Evolutionary conservation across 2,113 vertebrate genomes (phyloP), one percentile per base, ranked within the genome.

Genomic region (Tragelaphus imberbis): DNA sequence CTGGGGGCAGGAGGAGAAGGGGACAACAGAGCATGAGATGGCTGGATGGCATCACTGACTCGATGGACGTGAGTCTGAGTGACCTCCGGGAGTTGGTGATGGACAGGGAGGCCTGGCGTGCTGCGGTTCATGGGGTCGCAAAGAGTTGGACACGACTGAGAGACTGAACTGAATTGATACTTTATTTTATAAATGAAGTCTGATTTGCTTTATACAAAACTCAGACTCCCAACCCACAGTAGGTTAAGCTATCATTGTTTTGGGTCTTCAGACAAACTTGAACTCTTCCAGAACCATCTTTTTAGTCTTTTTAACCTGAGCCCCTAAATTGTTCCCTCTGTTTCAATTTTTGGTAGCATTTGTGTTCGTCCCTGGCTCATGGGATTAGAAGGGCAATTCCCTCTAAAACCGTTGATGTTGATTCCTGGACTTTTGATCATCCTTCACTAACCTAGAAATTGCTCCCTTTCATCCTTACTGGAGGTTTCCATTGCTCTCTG

Each of bases 181-280:
- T n/a, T n/a, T n/a, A 7, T 95, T 19, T 89, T 94, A 84, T 40
- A 84, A 91, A 97, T 61, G 28, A 97, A 92, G 30, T 94, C 30
- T 44, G 40, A 81, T 89, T 86, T 95, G 33, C 82, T n/a, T 91
- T 61, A n/a, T 23, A 5, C 2, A 94, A 89, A 95, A 90, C 44
- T 90, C 88, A 95, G 49, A 90, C 25, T 81, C 47, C 21, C n/a
- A 91, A 55, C 2, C 28, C 16, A 71, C 7, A 91, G 40, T 58
- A 87, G 23, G 7, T 86, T 82, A 16, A 84, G 7, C 59, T 93
- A 58, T 75, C 33, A 90, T 33, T 91, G 27, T 93, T 91, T 25
- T 51, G 10, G 40, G 16, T 93, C 7, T 93, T 23, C 25, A 93
- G 77, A 84, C 11, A 94, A 88, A 63, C 63, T 49, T 90, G 28